Evolutionary conservation across 1,140 invertebrate genomes (phyloP).

Genomic region (Neelides sp.): DNA sequence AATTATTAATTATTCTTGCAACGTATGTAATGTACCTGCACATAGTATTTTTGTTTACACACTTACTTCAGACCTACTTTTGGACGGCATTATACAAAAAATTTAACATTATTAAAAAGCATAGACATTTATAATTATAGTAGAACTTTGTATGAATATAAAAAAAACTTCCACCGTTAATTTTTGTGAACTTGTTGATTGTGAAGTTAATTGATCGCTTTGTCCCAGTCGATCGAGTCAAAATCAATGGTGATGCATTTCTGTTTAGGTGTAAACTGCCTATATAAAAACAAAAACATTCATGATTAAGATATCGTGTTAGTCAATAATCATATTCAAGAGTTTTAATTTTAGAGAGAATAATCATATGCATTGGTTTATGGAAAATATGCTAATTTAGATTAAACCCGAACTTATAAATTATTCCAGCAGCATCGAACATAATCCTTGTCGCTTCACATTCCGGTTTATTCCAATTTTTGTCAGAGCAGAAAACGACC

Average conservation of each 20-base stretch:
- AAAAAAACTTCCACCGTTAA: too few relatives aligned
- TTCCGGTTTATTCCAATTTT: slow-evolving; percentile 51
- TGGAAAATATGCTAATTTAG: not conserved
- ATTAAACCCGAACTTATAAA: slow-evolving; percentile 42
- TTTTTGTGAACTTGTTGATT: too few relatives aligned
- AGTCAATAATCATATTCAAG: slow-evolving; percentile 1
- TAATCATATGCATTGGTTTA: not conserved
- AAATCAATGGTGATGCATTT: slow-evolving; percentile 56
- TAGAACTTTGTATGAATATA: too few relatives aligned
- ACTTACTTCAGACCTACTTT: too few relatives aligned
- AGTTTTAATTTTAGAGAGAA: not conserved
- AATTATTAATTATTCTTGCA: too few relatives aligned
- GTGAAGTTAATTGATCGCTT: too few relatives aligned
- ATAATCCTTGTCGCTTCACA: slow-evolving; percentile 64
- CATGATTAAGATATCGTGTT: slow-evolving; percentile 5
- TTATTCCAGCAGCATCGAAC: slow-evolving; percentile 60
- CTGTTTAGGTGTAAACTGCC: slow-evolving; percentile 50
- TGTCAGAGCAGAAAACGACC: slow-evolving; percentile 62
- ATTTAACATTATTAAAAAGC: too few relatives aligned
- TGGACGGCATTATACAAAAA: too few relatives aligned
- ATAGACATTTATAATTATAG: too few relatives aligned
- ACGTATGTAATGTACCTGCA: too few relatives aligned
- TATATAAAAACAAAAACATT: slow-evolving; percentile 37
- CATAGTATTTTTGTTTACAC: too few relatives aligned
- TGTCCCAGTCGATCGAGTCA: slow-evolving; percentile 43